Evolutionary conservation across 2,888 invertebrate species (phyloP).

Genomic region (Drosophila antonietae): DNA sequence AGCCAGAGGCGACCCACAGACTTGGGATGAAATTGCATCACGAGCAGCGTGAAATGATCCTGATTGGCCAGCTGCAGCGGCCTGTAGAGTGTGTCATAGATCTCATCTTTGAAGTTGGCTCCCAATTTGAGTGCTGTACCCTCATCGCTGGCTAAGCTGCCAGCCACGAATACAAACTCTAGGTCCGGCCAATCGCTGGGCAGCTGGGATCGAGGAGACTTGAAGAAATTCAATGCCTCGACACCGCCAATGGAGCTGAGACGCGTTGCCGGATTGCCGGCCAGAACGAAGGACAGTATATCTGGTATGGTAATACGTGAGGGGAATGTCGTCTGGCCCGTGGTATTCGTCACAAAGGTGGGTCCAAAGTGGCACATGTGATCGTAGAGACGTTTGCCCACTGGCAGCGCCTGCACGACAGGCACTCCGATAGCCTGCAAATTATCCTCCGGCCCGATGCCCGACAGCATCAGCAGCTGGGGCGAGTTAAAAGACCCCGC

Average conservation of each 20-base stretch:
- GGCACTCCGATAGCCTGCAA: slow-evolving; percentile 86
- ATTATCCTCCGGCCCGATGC: slow-evolving; percentile 87
- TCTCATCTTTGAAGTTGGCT: slow-evolving; percentile 86
- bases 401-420: slow-evolving; percentile 88
- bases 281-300: slow-evolving; percentile 85
- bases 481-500: slow-evolving; percentile 96
- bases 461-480: slow-evolving; percentile 95
- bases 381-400: slow-evolving; percentile 88
- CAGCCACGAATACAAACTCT: slow-evolving; percentile 88
- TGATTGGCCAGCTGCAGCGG: slow-evolving; percentile 85
- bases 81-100: slow-evolving; percentile 86
- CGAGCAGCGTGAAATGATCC: slow-evolving; percentile 88
- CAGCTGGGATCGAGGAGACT: slow-evolving; percentile 86
- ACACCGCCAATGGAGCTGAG: slow-evolving; percentile 87
- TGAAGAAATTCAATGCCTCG: slow-evolving; percentile 88
- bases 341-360: slow-evolving; percentile 82
- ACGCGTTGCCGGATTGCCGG: slow-evolving; percentile 83
- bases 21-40: slow-evolving; percentile 90
- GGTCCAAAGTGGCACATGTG: slow-evolving; percentile 84
- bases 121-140: slow-evolving; percentile 86
- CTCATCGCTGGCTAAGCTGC: slow-evolving; percentile 87
- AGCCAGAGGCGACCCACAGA: slow-evolving; percentile 90
- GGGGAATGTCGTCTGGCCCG: slow-evolving; percentile 66
- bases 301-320: slow-evolving; percentile 84
- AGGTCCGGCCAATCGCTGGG: slow-evolving; percentile 88